phyloP scores from a whole-genome alignment of 2,888 invertebrate species.

The Petrophora chlorosata region DNA sequence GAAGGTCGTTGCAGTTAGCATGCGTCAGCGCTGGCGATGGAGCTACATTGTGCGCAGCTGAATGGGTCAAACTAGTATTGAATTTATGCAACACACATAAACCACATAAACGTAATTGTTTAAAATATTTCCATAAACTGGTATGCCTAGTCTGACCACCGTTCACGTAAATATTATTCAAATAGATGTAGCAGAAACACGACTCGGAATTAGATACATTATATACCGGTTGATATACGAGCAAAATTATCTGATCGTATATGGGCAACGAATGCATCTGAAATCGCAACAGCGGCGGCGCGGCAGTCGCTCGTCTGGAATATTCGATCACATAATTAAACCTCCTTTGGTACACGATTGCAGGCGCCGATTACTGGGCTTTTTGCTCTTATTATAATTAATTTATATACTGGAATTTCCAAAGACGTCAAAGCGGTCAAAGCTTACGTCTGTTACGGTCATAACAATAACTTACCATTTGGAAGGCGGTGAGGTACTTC shows the following conservation, averaged over 20 bases:
- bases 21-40: not conserved
- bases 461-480: conserved; percentile 88
- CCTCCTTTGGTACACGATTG: not conserved
- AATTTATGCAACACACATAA: conserved; percentile 22
- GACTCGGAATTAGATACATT: conserved; percentile 6
- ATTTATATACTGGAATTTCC: conserved; percentile 17
- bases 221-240: conserved; percentile 3
- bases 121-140: conserved; percentile 21
- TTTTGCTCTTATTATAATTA: conserved; percentile 19
- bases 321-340: not conserved
- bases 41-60: conserved; percentile 6
- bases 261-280: conserved; percentile 1
- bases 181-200: conserved; percentile 12
- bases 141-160: conserved; percentile 10
- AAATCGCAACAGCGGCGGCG: not conserved
- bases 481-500: conserved; percentile 96
- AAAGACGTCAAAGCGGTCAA: conserved; percentile 14
- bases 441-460: conserved; percentile 1
- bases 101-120: conserved; percentile 17
- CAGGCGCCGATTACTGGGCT: not conserved
- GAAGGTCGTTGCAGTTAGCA: too few relatives aligned
- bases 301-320: not conserved
- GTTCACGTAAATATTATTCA: conserved; percentile 14
- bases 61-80: conserved; percentile 16
- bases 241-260: conserved; percentile 6